Base-by-base conservation (phyloP, 2,888 invertebrate species). In the Apocheima hispidaria region DNA sequence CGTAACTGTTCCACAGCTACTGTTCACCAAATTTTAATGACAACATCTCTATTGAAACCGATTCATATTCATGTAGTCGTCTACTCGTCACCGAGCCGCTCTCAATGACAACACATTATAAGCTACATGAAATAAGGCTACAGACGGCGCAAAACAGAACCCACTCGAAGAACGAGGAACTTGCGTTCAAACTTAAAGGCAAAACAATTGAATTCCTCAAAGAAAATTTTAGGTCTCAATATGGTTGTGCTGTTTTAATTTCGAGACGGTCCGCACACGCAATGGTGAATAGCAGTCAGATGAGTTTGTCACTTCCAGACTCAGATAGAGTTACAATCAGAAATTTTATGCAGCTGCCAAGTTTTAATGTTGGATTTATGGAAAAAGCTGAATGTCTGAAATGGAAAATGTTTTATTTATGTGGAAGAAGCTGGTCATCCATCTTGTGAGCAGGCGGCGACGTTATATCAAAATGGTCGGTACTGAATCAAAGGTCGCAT, bases 31-130 rank as follows among this genome's bases (percentile, higher is more conserved):
- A n/a, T n/a, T n/a, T n/a, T n/a, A n/a, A 88, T 88, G 88, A 87
- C 88, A 87, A 88, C 87, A 84, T 83, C 87, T 91, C 89, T 89
- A 90, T 91, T 87, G 84, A 84, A 78, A 59, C 52, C 79, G 77
- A 79, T 91, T 90, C 89, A 90, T 90, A 90, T 90, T 88, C 90
- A 91, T 90, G 84, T 63, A 51, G 81, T 83, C 85, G 79, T 79
- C 80, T 63, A 51, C 81, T 83, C 85, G 79, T 79, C 80, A 76
- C 77, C 68, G 74, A 84, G 84, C 18, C 36, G 50, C 50, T 48
- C 41, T 57, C 61, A 56, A 62, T 62, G 56, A 62, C 56, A 62
- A 56, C 56, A 61, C 41, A 52, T 62, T 53, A 56, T 62, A 62
- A 57, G 61, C 46, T 46, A 36, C 40, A 43, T 56, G 35, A 46